Conservation (phyloP, 2,113 vertebrate species). For the Bufo gargarizans region DNA sequence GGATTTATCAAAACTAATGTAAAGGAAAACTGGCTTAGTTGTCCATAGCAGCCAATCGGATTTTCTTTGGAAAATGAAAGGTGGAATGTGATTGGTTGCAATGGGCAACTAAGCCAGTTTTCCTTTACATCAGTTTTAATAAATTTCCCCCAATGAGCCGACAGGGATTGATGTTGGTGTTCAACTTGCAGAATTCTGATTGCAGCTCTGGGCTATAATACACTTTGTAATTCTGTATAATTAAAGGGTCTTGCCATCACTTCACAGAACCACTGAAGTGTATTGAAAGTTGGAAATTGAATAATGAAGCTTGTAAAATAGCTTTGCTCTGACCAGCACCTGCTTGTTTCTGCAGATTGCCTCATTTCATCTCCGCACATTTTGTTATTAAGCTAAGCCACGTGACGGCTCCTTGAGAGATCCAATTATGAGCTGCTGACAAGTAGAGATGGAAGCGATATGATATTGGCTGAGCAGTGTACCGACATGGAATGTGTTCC, state of each 20-base stretch:
- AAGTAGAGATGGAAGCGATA: constrained; percentile 16
- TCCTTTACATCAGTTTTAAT: too few relatives aligned
- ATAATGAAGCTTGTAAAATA: background rate
- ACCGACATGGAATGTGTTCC: background rate
- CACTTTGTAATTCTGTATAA: background rate
- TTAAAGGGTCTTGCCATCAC: background rate
- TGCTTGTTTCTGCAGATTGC: background rate
- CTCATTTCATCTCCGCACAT: background rate
- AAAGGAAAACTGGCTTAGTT: too few relatives aligned
- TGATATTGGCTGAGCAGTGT: background rate
- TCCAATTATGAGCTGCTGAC: constrained; percentile 31
- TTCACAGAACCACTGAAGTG: background rate
- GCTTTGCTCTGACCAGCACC: background rate
- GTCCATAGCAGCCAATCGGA: too few relatives aligned
- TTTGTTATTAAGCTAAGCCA: background rate
- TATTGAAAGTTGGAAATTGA: background rate
- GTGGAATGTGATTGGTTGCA: too few relatives aligned
- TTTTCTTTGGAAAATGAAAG: too few relatives aligned
- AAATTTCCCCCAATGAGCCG: too few relatives aligned
- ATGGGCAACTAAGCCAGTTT: too few relatives aligned
- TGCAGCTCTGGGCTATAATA: background rate
- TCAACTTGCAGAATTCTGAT: background rate
- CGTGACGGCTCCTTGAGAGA: background rate
- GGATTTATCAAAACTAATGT: too few relatives aligned
- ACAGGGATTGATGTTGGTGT: too few relatives aligned